These are phyloP conservation scores for Chamaea fasciata DNA, from an alignment of 2,113 vertebrate genomes.

Conservation along the genomic window DNA sequence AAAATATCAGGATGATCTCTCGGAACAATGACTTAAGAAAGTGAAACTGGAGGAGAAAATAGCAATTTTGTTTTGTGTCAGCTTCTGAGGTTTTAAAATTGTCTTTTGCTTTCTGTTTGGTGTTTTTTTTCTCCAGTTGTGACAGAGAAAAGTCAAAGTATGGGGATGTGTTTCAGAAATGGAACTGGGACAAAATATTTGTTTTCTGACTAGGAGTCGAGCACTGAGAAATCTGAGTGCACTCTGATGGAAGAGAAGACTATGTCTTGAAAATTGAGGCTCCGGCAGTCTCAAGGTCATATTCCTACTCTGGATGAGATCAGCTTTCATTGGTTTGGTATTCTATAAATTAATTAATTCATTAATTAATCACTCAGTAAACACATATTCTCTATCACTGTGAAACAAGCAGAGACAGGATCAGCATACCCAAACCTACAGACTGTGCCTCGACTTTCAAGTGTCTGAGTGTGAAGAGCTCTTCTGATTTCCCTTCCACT, in stretches of 20 bases:
- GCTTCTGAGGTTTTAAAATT: slow-evolving; percentile 18
- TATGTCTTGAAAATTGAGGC: not conserved
- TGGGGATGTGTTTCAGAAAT: not conserved
- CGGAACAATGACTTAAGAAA: slow-evolving; percentile 37
- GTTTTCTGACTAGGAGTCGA: not conserved
- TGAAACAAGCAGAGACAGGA: not conserved
- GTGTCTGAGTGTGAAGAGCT: not conserved
- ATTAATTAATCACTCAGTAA: not conserved
- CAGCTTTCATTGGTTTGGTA: not conserved
- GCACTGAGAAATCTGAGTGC: not conserved
- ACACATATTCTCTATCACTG: not conserved
- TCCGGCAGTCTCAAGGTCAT: not conserved
- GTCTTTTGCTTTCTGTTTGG: slow-evolving; percentile 14
- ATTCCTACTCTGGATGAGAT: not conserved
- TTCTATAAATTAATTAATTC: not conserved
- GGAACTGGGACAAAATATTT: not conserved
- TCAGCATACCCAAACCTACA: not conserved
- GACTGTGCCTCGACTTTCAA: not conserved
- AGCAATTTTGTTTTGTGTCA: slow-evolving; percentile 25
- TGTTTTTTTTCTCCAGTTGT: not conserved
- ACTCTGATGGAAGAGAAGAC: not conserved
- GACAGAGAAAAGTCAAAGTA: not conserved
- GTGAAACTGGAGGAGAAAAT: slow-evolving; percentile 25
- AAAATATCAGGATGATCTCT: slow-evolving; percentile 37
- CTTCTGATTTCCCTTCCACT: not conserved